A percentile compares a stretch with the other conserved stretches of the same genome.
phyloP scores from a whole-genome alignment of 2,888 invertebrate genomes.

The Nymphalis c-album region DNA sequence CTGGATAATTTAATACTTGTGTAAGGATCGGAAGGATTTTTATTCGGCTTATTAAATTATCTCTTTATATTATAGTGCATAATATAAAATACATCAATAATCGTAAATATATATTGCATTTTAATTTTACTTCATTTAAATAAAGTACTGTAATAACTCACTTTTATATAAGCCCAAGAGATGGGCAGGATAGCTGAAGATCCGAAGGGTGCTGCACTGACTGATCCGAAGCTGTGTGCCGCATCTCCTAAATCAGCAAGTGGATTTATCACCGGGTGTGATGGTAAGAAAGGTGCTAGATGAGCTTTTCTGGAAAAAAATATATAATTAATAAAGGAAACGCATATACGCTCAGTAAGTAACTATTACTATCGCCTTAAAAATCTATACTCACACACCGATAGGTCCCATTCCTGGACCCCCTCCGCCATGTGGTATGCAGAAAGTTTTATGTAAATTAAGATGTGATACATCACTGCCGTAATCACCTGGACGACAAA shows the following conservation, averaged over 20 bases:
- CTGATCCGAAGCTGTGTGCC: slow-evolving; percentile 89
- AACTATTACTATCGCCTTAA: background rate
- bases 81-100: no score
- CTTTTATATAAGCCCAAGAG: slow-evolving; percentile 98
- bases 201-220: slow-evolving; percentile 98
- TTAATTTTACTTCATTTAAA: no score
- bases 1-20: slow-evolving; percentile 62
- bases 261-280: slow-evolving; percentile 94
- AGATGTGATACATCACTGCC: slow-evolving; percentile 99
- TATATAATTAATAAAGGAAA: background rate
- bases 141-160: slow-evolving; percentile 45
- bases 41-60: background rate
- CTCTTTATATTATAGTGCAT: background rate
- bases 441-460: slow-evolving; percentile 99
- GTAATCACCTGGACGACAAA: slow-evolving; percentile 99
- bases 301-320: slow-evolving; percentile 88
- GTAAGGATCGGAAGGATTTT: slow-evolving; percentile 2
- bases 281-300: slow-evolving; percentile 95
- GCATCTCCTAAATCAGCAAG: slow-evolving; percentile 83
- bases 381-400: slow-evolving; percentile 88
- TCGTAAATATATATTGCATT: no score
- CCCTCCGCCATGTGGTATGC: slow-evolving; percentile 99
- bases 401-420: slow-evolving; percentile 99
- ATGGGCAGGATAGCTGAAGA: slow-evolving; percentile 99
- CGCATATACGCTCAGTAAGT: background rate